Base-by-base conservation (phyloP, 2,113 vertebrate genomes). In the Chaenogobius annularis region DNA sequence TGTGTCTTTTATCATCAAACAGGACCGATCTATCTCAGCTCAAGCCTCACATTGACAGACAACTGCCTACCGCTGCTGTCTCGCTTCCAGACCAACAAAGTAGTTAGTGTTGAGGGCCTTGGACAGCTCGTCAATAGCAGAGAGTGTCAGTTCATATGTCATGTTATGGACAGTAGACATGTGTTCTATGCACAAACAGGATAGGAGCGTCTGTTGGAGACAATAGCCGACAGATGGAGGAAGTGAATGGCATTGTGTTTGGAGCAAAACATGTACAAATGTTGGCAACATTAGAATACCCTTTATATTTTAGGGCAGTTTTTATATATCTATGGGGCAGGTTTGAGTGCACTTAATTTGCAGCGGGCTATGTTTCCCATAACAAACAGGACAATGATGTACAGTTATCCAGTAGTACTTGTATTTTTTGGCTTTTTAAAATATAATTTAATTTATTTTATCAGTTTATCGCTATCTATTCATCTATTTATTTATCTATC, bases 71-170 rank as follows among this genome's bases (percentile, higher is more conserved):
- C 10, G 1, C 66, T 8, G 46, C 67, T 2, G 23, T 83, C 65
- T 55, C 35, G 63, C 78, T 78, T 2, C 81, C 74, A 80, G 83
- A 87, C 84, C 83, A 83, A 83, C 74, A 74, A 82, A 88, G 81
- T 1, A 68, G 65, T 56, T 70, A 58, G 56, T 79, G 79, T 62
- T 64, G 56, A 61, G 74, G 74, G 79, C 37, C 77, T 62, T 66
- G 73, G 84, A 79, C 82, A 79, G 71, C 70, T 83, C 31, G 69
- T 90, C 85, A 78, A 87, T 88, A 85, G 63, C 0, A 46, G 77
- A 62, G 75, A 73, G 70, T 77, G 85, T 74, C 44, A 3, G 72
- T 82, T 74, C 78, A 84, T 76, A 54, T 64, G 83, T 82, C 79
- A 78, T 11, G 3, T 63, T 37, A 20, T 5, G 47, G 72, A 26